Percentiles rank a stretch among this genome's conserved stretches.
Evolutionary conservation across 2,113 vertebrate genomes (phyloP).

Genomic region (Cryptotis parvus): DNA sequence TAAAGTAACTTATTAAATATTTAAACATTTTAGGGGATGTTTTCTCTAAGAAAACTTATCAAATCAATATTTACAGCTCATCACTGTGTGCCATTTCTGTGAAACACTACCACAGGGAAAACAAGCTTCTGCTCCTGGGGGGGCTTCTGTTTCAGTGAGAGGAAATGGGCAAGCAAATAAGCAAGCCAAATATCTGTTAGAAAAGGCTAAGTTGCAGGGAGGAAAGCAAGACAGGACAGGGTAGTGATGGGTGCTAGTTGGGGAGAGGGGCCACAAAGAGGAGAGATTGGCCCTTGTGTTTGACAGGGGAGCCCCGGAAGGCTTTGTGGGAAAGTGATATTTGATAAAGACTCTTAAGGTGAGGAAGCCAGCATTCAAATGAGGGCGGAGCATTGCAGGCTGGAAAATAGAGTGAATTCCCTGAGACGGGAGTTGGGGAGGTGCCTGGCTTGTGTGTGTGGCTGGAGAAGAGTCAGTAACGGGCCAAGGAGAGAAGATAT

Average conservation of each 20-base stretch:
- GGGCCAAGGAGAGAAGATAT: too few relatives aligned
- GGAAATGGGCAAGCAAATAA: background rate
- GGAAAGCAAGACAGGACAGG: background rate
- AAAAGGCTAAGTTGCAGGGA: background rate
- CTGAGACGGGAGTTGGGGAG: background rate
- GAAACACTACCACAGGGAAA: background rate
- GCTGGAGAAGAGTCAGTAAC: background rate
- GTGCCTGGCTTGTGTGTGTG: background rate
- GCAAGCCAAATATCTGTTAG: background rate
- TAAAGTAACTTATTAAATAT: constrained; percentile 6
- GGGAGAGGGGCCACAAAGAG: background rate
- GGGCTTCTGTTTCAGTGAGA: background rate
- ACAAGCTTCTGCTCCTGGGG: background rate
- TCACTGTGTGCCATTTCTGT: background rate
- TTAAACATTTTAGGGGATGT: background rate
- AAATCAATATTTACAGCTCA: background rate
- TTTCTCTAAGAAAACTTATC: constrained; percentile 1
- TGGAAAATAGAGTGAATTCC: background rate
- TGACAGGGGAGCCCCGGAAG: background rate
- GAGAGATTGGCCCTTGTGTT: background rate
- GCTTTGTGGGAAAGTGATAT: background rate
- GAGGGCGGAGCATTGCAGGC: background rate
- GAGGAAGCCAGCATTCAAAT: background rate
- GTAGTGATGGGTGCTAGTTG: background rate
- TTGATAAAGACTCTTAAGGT: background rate